phyloP scores from a whole-genome alignment of 2,797 vertebrate genomes.

The Labeo calbasu region DNA sequence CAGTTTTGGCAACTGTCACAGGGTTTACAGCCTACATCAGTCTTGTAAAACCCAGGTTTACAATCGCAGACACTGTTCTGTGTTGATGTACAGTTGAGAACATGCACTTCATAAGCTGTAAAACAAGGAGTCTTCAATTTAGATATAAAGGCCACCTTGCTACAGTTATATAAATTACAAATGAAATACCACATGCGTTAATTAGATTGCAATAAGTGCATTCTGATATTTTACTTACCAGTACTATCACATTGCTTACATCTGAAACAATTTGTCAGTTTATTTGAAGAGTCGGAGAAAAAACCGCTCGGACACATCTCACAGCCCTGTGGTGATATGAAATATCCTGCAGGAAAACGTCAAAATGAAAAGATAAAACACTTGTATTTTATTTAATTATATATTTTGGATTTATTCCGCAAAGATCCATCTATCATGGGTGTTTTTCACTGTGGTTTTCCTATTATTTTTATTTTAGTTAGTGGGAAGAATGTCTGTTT shows the following conservation, averaged over 20 bases:
- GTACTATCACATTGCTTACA: conserved; percentile 5
- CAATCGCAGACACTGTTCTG: conserved; percentile 60
- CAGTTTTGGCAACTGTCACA: conserved; percentile 41
- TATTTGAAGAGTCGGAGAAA: accelerated
- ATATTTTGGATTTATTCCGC: not conserved
- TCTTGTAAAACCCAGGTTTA: conserved; percentile 38
- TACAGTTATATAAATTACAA: not conserved
- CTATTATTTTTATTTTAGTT: not conserved
- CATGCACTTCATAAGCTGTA: conserved; percentile 34
- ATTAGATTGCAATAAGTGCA: not conserved
- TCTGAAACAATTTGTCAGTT: accelerated
- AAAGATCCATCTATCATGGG: not conserved
- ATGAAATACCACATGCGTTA: not conserved
- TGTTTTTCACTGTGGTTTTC: conserved; percentile 2
- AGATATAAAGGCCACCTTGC: not conserved
- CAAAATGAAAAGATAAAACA: not conserved
- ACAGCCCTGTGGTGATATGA: not conserved
- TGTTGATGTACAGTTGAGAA: conserved; percentile 28
- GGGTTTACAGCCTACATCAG: not conserved
- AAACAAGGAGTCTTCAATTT: conserved; percentile 9
- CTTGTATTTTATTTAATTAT: not conserved
- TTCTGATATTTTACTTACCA: conserved; percentile 62
- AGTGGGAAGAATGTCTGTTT: conserved; percentile 28
- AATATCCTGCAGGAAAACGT: conserved; percentile 59
- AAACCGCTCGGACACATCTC: not conserved